These are phyloP conservation scores for Cephus runcator DNA, from an alignment of 2,888 invertebrate species.

Conservation along the genomic window DNA sequence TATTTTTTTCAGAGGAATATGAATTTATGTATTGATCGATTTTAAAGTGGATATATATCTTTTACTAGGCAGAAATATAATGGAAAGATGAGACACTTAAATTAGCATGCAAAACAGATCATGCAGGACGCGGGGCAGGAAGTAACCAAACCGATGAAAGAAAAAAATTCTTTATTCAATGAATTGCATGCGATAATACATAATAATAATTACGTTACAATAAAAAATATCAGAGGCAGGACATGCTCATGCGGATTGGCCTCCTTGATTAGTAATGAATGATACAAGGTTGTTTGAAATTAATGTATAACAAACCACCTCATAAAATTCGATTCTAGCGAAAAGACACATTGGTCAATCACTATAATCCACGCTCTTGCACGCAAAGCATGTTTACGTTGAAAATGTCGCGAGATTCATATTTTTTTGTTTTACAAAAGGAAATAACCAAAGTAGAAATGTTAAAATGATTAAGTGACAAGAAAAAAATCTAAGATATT, in stretches of 20 bases:
- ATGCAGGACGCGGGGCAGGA: slow-evolving; percentile 54
- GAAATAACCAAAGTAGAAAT: neutral
- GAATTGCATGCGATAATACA: slow-evolving; percentile 59
- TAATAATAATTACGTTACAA: slow-evolving; percentile 34
- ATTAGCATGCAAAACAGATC: slow-evolving; percentile 42
- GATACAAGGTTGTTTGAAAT: slow-evolving; percentile 18
- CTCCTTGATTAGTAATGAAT: slow-evolving; percentile 26
- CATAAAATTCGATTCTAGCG: neutral
- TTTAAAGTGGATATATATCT: neutral
- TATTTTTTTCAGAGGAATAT: neutral
- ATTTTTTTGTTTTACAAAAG: neutral
- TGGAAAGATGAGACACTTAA: neutral
- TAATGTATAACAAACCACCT: slow-evolving; percentile 1
- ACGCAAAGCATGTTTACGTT: neutral
- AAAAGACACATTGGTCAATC: neutral
- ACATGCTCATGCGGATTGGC: slow-evolving; percentile 52
- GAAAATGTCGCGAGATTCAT: neutral
- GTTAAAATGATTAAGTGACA: neutral
- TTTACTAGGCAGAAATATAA: neutral
- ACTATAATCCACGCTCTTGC: neutral
- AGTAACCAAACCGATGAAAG: slow-evolving; percentile 59
- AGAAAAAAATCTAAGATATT: neutral
- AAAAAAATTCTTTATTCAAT: slow-evolving; percentile 58
- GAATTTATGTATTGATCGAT: neutral
- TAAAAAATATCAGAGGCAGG: slow-evolving; percentile 44